Conservation (phyloP, 92 coral and sea anemone genomes). For the Porites evermanni region DNA sequence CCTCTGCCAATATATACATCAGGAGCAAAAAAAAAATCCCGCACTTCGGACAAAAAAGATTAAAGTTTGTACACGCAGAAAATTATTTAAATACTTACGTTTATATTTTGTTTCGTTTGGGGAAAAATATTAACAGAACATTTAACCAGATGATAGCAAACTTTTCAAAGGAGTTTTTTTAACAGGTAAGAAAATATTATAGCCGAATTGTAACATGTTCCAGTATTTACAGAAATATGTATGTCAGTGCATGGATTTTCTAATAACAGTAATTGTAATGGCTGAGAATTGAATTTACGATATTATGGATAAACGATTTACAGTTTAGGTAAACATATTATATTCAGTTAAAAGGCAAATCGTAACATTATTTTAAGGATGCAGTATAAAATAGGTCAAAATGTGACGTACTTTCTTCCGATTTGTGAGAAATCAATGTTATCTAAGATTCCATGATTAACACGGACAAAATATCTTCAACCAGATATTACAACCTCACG, state of each 20-base stretch:
- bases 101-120: not conserved
- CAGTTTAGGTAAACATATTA: conserved; percentile 19
- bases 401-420: conserved; percentile 33
- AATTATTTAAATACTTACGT: conserved; percentile 16
- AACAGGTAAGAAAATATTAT: conserved; percentile 10
- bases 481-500: conserved; percentile 29
- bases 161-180: not conserved
- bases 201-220: not conserved
- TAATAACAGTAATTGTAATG: not conserved
- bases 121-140: not conserved
- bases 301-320: not conserved
- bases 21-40: conserved; percentile 6
- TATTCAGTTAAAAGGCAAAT: conserved; percentile 1
- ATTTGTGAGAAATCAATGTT: conserved; percentile 36
- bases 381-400: conserved; percentile 42
- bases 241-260: conserved; percentile 33
- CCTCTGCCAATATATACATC: not conserved
- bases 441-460: not conserved
- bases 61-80: conserved; percentile 2
- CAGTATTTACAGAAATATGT: conserved; percentile 29
- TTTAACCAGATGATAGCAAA: not conserved
- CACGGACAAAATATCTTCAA: conserved; percentile 21
- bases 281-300: not conserved
- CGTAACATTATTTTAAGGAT: not conserved
- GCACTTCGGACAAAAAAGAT: not conserved